Evolutionary conservation across 30 jellyfish, hydroid and myxozoan species (phyloP).

Genomic region (Pseudorhiza aurosa): DNA sequence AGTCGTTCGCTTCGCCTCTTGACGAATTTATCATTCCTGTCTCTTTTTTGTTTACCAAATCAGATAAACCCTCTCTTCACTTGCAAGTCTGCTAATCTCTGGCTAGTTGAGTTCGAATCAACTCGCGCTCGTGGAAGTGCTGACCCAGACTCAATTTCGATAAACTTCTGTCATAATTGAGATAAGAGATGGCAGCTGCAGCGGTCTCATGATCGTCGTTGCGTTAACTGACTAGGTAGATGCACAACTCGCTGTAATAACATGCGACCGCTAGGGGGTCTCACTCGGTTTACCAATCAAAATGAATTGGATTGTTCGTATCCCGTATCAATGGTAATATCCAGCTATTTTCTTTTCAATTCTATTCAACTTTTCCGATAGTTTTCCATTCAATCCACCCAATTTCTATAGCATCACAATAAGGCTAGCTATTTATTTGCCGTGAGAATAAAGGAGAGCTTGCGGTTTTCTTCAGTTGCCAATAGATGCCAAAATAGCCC

Average conservation of each 20-base stretch:
- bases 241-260: slow-evolving; percentile 63
- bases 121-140: not conserved
- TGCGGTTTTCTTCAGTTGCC: slow-evolving; percentile 70
- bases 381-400: slow-evolving; percentile 5
- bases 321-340: slow-evolving; percentile 58
- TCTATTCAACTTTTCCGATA: not conserved
- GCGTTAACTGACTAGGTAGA: slow-evolving; percentile 43
- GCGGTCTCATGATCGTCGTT: not conserved
- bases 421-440: slow-evolving; percentile 40
- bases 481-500: slow-evolving; percentile 60
- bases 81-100: slow-evolving; percentile 10
- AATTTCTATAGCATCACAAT: slow-evolving; percentile 61
- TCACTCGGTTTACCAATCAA: slow-evolving; percentile 58
- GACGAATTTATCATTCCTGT: slow-evolving; percentile 34
- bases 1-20: slow-evolving; percentile 26
- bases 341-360: slow-evolving; percentile 54
- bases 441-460: slow-evolving; percentile 53
- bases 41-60: slow-evolving; percentile 25
- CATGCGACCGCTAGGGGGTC: slow-evolving; percentile 76
- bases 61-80: slow-evolving; percentile 36
- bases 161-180: slow-evolving; percentile 42
- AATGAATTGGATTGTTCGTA: slow-evolving; percentile 12
- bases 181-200: slow-evolving; percentile 10
- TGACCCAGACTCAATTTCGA: slow-evolving; percentile 49
- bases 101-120: not conserved